Percentiles rank a stretch among this genome's conserved stretches.
These are phyloP conservation scores for Ovis canadensis DNA, from an alignment of 2,113 vertebrate species.

Conservation along the genomic window DNA sequence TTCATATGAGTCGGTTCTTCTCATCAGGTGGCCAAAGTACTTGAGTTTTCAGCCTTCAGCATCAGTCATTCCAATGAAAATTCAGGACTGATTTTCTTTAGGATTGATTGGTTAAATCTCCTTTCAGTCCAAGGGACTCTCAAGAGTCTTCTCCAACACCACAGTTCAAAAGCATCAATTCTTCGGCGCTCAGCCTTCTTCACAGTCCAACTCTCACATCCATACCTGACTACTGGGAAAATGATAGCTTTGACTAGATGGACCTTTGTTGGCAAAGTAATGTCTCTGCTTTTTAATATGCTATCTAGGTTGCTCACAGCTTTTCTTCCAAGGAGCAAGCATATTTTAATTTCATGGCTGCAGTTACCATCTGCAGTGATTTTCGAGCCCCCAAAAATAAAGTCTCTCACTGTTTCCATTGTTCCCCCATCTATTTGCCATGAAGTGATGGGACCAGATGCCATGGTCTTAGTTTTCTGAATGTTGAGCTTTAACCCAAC, in stretches of 20 bases:
- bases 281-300: not conserved
- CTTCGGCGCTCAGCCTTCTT: rapidly evolving
- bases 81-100: not conserved
- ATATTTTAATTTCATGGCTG: not conserved
- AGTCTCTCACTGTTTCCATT: not conserved
- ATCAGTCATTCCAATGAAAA: not conserved
- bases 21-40: not conserved
- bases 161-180: not conserved
- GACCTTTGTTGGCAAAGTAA: not conserved
- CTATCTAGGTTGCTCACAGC: not conserved
- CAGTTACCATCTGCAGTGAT: not conserved
- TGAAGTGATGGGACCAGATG: not conserved
- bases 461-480: not conserved
- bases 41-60: not conserved
- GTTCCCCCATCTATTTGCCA: not conserved
- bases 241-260: not conserved
- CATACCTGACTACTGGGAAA: not conserved
- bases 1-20: rapidly evolving
- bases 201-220: not conserved
- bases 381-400: rapidly evolving
- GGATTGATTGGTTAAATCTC: rapidly evolving
- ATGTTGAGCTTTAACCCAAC: not conserved
- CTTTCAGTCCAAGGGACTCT: not conserved
- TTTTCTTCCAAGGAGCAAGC: not conserved
- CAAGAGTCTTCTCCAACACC: not conserved